phyloP scores from a whole-genome alignment of 2,113 vertebrate species.

The Morone saxatilis region DNA sequence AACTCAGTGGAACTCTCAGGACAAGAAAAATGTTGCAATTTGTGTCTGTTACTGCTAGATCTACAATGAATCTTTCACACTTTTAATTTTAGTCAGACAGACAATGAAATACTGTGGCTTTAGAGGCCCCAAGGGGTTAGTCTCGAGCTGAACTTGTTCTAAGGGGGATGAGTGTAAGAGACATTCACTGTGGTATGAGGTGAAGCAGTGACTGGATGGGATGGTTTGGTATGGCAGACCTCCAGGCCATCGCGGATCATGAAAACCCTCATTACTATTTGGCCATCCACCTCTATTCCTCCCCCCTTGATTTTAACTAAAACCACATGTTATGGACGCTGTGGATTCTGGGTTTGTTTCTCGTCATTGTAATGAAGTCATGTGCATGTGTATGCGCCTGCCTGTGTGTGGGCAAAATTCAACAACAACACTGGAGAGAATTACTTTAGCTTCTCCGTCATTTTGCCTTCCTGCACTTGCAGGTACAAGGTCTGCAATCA shows the following conservation, averaged over 20 bases:
- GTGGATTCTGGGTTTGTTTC: slow-evolving; percentile 37
- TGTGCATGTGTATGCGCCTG: slow-evolving; percentile 13
- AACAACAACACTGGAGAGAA: background rate
- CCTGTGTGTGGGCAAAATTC: slow-evolving; percentile 31
- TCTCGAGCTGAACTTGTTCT: slow-evolving; percentile 44
- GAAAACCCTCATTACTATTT: slow-evolving; percentile 60
- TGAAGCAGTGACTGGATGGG: slow-evolving; percentile 56
- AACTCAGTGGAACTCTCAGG: background rate
- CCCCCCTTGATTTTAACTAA: slow-evolving; percentile 54
- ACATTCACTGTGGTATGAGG: slow-evolving; percentile 25
- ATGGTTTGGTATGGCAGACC: slow-evolving; percentile 53
- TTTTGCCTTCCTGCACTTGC: slow-evolving; percentile 1
- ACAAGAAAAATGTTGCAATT: slow-evolving; percentile 16
- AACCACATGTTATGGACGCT: slow-evolving; percentile 67
- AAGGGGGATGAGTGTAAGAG: slow-evolving; percentile 15
- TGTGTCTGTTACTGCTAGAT: background rate
- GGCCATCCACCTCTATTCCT: slow-evolving; percentile 26
- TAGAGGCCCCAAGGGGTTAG: background rate
- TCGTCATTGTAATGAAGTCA: slow-evolving; percentile 5
- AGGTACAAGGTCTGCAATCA: slow-evolving; percentile 17
- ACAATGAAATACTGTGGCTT: slow-evolving; percentile 10
- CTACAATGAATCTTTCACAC: background rate
- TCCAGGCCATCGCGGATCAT: slow-evolving; percentile 63
- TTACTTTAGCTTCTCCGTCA: background rate
- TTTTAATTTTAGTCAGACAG: slow-evolving; percentile 36